A percentile compares a stretch with the other conserved stretches of the same genome.
Conservation (phyloP, 2,888 invertebrate species). For the Campoplex capitator region DNA sequence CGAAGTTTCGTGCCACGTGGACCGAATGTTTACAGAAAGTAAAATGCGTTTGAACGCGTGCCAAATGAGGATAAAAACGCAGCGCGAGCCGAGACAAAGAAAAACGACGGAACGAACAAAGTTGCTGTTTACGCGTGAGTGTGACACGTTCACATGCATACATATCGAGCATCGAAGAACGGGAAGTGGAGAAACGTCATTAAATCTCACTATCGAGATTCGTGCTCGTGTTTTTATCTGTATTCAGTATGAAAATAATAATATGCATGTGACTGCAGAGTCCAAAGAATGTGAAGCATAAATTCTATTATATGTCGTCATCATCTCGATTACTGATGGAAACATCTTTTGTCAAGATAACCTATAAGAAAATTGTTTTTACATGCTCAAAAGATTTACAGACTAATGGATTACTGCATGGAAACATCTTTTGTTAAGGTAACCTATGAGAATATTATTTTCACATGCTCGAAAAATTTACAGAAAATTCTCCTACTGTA, state of each 20-base stretch:
- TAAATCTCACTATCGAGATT: conserved; percentile 56
- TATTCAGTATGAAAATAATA: conserved; percentile 30
- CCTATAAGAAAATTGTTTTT: neutral
- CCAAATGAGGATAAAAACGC: conserved; percentile 58
- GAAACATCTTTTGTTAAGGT: neutral
- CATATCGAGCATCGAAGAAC: neutral
- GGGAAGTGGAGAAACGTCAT: conserved; percentile 30
- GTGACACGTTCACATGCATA: conserved; percentile 3
- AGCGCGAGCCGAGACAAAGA: conserved; percentile 56
- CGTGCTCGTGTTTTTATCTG: conserved; percentile 7
- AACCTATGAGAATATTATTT: neutral
- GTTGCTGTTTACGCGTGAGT: conserved; percentile 26
- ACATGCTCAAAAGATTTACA: neutral
- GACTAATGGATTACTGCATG: neutral
- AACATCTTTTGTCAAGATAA: neutral
- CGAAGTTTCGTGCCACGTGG: conserved; percentile 49
- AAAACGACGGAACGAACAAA: conserved; percentile 53
- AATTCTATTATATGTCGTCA: conserved; percentile 33
- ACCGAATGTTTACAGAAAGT: conserved; percentile 55
- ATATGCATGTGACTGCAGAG: conserved; percentile 30
- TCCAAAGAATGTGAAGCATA: conserved; percentile 28
- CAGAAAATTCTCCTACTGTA: neutral
- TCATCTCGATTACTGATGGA: neutral
- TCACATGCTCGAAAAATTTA: neutral
- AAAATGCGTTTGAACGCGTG: conserved; percentile 50